Evolutionary conservation across 2,797 vertebrate genomes (phyloP).

Genomic region (Brotula barbata): DNA sequence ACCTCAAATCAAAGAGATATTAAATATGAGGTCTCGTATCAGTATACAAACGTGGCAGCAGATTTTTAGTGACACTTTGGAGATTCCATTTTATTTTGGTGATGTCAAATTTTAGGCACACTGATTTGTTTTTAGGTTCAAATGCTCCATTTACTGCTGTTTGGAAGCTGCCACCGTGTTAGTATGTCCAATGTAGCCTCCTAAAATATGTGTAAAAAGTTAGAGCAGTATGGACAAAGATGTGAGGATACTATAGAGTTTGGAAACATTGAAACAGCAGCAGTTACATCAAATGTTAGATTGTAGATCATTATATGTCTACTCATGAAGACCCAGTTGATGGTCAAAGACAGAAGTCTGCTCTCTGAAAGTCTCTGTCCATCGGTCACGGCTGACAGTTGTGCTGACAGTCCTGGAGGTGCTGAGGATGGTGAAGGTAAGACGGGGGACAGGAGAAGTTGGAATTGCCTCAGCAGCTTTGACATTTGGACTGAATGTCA

Average conservation of each 20-base stretch:
- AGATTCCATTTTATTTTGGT: too few relatives aligned
- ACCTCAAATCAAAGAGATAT: too few relatives aligned
- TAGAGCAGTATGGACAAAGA: not conserved
- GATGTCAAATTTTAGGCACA: too few relatives aligned
- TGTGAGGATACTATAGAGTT: not conserved
- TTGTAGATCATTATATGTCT: conserved; percentile 21
- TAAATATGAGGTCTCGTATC: too few relatives aligned
- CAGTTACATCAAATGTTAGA: too few relatives aligned
- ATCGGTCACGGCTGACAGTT: conserved; percentile 50
- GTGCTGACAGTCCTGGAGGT: conserved; percentile 35
- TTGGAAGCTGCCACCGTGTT: not conserved
- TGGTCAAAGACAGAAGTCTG: conserved; percentile 17
- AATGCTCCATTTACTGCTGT: too few relatives aligned
- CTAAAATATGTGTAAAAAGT: not conserved
- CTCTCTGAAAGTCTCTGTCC: conserved; percentile 46
- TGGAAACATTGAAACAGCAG: not conserved
- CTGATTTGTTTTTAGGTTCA: too few relatives aligned
- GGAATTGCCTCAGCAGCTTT: conserved; percentile 53
- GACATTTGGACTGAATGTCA: conserved; percentile 76
- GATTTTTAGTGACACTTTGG: too few relatives aligned
- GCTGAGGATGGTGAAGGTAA: conserved; percentile 41
- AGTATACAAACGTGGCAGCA: too few relatives aligned
- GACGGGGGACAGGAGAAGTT: conserved; percentile 24
- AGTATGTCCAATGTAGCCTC: not conserved
- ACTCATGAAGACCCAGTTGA: conserved; percentile 4